phyloP scores from a whole-genome alignment of 2,888 invertebrate genomes.

The Chymomyza amoena region DNA sequence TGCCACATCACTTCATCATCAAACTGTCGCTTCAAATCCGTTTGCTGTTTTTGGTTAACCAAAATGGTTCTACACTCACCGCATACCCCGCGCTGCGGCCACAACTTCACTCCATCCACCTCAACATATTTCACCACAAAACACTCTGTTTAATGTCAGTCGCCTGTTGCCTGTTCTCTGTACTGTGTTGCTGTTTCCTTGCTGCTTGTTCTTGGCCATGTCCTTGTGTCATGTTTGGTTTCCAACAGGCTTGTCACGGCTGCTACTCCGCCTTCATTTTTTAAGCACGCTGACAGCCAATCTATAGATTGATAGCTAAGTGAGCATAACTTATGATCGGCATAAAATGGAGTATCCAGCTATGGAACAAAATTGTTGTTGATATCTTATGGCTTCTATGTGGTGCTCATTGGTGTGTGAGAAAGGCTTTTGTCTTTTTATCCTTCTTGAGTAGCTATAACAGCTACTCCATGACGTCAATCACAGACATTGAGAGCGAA shows the following conservation, averaged over 20 bases:
- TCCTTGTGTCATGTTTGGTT: background rate
- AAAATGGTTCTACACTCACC: background rate
- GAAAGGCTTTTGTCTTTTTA: too few species aligned
- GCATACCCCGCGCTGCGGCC: too few species aligned
- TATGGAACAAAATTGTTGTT: too few species aligned
- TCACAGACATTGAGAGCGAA: too few species aligned
- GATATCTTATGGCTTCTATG: too few species aligned
- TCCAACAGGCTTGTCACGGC: background rate
- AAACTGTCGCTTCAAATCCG: slow-evolving; percentile 62
- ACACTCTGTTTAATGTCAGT: background rate
- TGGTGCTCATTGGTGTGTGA: too few species aligned
- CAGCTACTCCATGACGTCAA: too few species aligned
- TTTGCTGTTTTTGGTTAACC: slow-evolving; percentile 17
- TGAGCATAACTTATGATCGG: background rate
- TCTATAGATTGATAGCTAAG: background rate
- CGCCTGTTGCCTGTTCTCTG: background rate
- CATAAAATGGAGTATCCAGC: background rate
- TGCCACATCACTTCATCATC: slow-evolving; percentile 32
- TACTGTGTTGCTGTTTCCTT: background rate
- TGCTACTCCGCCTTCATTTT: background rate
- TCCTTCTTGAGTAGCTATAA: too few species aligned
- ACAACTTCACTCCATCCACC: too few species aligned
- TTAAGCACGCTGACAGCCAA: background rate
- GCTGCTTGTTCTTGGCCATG: background rate
- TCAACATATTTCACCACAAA: background rate